Evolutionary conservation across 2,113 vertebrate genomes (phyloP).

Genomic region (Menura novaehollandiae): DNA sequence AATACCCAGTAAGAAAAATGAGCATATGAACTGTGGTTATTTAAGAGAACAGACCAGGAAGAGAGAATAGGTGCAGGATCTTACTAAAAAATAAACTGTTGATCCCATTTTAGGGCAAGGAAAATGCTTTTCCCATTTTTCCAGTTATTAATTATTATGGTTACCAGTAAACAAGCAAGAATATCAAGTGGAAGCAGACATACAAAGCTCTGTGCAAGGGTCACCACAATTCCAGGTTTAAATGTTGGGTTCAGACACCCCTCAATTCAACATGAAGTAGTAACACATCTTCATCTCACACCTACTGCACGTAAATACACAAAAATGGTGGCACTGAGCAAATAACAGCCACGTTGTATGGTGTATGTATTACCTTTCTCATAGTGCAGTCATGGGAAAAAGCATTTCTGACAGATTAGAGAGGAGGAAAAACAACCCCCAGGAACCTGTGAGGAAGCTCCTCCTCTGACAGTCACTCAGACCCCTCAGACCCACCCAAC

Average conservation of each 20-base stretch:
- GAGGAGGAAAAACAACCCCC: neutral
- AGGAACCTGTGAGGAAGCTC: neutral
- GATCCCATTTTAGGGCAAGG: neutral
- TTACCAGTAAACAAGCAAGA: neutral
- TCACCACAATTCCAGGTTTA: neutral
- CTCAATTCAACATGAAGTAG: neutral
- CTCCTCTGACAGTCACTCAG: neutral
- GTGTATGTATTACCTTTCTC: neutral
- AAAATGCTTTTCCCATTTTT: neutral
- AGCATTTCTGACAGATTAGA: neutral
- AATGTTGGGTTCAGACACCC: neutral
- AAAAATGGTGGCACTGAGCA: fast-evolving
- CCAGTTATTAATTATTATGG: neutral
- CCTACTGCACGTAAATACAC: neutral
- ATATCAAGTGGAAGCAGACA: neutral
- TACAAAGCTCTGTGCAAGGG: neutral
- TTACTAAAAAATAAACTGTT: neutral
- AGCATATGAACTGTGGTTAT: neutral
- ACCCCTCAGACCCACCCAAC: neutral
- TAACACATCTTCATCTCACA: neutral
- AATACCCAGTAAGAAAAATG: neutral
- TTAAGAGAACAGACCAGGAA: neutral
- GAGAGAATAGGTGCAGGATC: neutral
- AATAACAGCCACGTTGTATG: fast-evolving
- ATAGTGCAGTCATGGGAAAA: neutral